A percentile compares a stretch with the other conserved stretches of the same genome.
phyloP scores from a whole-genome alignment of 30 jellyfish, hydroid and myxozoan genomes.

The Aurelia sp. region DNA sequence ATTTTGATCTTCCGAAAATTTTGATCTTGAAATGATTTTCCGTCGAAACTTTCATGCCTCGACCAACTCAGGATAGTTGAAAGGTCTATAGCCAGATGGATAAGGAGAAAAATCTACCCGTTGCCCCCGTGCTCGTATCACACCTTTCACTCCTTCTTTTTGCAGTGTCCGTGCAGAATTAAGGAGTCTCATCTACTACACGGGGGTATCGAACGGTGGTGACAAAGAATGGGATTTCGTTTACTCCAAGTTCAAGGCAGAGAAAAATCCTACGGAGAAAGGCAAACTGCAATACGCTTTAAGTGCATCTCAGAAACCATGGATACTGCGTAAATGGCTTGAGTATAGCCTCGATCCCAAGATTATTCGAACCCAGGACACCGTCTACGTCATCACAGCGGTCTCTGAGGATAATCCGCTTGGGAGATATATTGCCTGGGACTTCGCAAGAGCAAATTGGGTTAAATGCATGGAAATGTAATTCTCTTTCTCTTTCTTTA shows the following conservation, averaged over 20 bases:
- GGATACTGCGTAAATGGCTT: conserved; percentile 90
- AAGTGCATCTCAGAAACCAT: conserved; percentile 72
- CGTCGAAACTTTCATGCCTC: too few species aligned
- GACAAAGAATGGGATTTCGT: conserved; percentile 93
- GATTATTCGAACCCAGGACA: conserved; percentile 86
- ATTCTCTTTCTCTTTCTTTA: too few species aligned
- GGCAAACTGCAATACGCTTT: conserved; percentile 74
- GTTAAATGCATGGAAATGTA: conserved; percentile 82
- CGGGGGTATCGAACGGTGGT: conserved; percentile 90
- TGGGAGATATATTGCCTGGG: conserved; percentile 91
- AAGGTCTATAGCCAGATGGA: too few species aligned
- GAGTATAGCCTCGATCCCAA: conserved; percentile 71
- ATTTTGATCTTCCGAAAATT: too few species aligned
- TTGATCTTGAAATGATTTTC: too few species aligned
- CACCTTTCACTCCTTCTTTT: background rate
- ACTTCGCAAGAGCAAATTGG: conserved; percentile 91
- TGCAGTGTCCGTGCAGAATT: conserved; percentile 72
- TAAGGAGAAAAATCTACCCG: too few species aligned
- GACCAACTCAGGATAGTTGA: too few species aligned
- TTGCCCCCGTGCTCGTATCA: too few species aligned
- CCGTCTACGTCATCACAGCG: conserved; percentile 88
- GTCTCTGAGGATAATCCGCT: conserved; percentile 73
- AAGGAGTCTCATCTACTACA: conserved; percentile 54
- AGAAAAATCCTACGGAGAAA: conserved; percentile 72
- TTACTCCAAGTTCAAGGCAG: conserved; percentile 35